phyloP scores from a whole-genome alignment of 2,888 invertebrate genomes.

The Keiferia lycopersicella region DNA sequence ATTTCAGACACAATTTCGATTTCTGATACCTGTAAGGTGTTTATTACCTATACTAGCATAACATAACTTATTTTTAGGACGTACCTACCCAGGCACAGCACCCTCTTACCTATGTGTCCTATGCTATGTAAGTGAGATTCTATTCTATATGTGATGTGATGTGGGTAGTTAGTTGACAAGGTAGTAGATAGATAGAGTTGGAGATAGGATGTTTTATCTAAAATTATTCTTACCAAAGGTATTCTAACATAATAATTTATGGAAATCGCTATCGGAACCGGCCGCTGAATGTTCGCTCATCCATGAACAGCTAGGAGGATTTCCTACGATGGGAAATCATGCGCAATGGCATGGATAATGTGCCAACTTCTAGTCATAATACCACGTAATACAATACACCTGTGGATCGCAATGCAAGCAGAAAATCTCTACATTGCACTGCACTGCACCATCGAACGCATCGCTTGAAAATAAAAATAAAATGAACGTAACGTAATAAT shows the following conservation, averaged over 20 bases:
- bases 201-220: not conserved
- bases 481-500: conserved; percentile 65
- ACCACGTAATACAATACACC: conserved; percentile 31
- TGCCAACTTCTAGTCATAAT: conserved; percentile 15
- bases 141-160: too few species aligned
- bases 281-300: conserved; percentile 21
- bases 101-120: too few species aligned
- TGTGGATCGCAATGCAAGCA: conserved; percentile 33
- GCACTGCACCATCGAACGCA: conserved; percentile 38
- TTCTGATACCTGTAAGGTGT: too few species aligned
- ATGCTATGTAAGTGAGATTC: too few species aligned
- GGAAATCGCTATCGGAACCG: not conserved
- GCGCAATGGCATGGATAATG: conserved; percentile 16
- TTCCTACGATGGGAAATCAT: conserved; percentile 24
- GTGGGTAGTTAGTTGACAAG: too few species aligned
- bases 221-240: not conserved
- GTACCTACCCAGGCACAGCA: too few species aligned
- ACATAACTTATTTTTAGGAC: too few species aligned
- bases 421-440: conserved; percentile 35
- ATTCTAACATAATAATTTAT: conserved; percentile 1
- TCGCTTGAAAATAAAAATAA: conserved; percentile 61
- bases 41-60: not conserved
- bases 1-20: not conserved
- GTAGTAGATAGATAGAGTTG: too few species aligned
- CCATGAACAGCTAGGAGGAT: conserved; percentile 20